phyloP scores from a whole-genome alignment of 2,113 vertebrate species.

The Myiopsitta monachus region DNA sequence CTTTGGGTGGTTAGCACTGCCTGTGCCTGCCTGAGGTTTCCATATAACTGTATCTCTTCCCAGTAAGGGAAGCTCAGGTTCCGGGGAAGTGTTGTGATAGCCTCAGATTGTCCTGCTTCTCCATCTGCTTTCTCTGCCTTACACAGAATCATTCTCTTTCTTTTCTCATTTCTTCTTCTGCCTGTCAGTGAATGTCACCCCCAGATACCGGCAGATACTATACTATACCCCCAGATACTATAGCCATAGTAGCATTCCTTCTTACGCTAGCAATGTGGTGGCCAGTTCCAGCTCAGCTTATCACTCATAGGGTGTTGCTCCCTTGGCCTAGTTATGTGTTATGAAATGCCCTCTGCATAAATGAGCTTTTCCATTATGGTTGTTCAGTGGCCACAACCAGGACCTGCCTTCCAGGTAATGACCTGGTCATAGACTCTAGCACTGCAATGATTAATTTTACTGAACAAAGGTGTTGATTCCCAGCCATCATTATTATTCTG shows the following conservation, averaged over 20 bases:
- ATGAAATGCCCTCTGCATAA: not conserved
- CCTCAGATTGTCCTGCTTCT: not conserved
- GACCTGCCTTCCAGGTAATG: slow-evolving; percentile 12
- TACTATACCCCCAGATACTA: too few relatives aligned
- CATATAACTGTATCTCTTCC: not conserved
- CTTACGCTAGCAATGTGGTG: not conserved
- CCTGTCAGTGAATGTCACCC: not conserved
- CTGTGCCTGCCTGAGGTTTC: not conserved
- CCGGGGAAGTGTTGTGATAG: not conserved
- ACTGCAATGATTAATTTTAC: slow-evolving; percentile 1
- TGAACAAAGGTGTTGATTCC: slow-evolving; percentile 55
- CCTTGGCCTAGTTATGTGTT: fast-evolving
- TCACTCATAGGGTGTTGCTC: not conserved
- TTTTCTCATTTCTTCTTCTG: not conserved
- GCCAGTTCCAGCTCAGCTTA: not conserved
- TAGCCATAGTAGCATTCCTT: not conserved
- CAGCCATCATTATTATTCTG: slow-evolving; percentile 7
- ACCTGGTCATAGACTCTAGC: slow-evolving; percentile 31
- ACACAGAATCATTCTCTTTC: not conserved
- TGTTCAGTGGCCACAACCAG: not conserved
- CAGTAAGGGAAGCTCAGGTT: not conserved
- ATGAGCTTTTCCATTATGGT: not conserved
- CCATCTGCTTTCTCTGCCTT: not conserved
- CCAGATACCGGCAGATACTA: not conserved
- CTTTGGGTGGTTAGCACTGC: not conserved